A percentile compares a stretch with the other conserved stretches of the same genome.
Conservation (phyloP, 2,888 invertebrate genomes). For the Scelioninae gen. 1 region DNA sequence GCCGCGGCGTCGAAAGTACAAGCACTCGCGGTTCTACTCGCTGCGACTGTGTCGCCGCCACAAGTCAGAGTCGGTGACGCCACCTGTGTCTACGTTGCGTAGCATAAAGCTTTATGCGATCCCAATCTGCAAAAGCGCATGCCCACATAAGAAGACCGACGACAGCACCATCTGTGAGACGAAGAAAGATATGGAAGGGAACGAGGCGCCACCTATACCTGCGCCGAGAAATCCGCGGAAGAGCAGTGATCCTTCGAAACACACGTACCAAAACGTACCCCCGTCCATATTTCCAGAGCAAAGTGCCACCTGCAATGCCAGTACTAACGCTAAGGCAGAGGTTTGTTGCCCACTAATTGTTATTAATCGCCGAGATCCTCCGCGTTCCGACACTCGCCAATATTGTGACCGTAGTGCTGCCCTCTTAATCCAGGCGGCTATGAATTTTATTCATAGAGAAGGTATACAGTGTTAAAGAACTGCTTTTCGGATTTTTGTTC, state of each 20-base stretch:
- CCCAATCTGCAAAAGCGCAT: conserved; percentile 78
- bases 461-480: neutral
- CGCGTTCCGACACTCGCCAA: conserved; percentile 72
- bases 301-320: conserved; percentile 68
- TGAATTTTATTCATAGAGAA: conserved; percentile 37
- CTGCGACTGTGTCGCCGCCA: too few species aligned
- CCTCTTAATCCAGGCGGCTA: conserved; percentile 33
- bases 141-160: conserved; percentile 78
- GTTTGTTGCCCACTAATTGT: conserved; percentile 79
- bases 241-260: conserved; percentile 81
- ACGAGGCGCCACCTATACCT: conserved; percentile 75
- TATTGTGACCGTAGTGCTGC: conserved; percentile 69
- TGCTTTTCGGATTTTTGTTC: too few species aligned
- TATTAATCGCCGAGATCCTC: conserved; percentile 66
- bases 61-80: too few species aligned
- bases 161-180: conserved; percentile 75
- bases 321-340: conserved; percentile 73
- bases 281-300: conserved; percentile 84
- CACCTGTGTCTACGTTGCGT: too few species aligned
- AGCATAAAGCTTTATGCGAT: conserved; percentile 82
- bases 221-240: conserved; percentile 78
- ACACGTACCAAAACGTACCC: conserved; percentile 86
- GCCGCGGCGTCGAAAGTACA: too few species aligned
- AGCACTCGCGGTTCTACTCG: too few species aligned
- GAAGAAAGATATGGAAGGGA: conserved; percentile 4